Evolutionary conservation across 2,888 invertebrate genomes (phyloP).

Genomic region (Ypsolopha scabrella): DNA sequence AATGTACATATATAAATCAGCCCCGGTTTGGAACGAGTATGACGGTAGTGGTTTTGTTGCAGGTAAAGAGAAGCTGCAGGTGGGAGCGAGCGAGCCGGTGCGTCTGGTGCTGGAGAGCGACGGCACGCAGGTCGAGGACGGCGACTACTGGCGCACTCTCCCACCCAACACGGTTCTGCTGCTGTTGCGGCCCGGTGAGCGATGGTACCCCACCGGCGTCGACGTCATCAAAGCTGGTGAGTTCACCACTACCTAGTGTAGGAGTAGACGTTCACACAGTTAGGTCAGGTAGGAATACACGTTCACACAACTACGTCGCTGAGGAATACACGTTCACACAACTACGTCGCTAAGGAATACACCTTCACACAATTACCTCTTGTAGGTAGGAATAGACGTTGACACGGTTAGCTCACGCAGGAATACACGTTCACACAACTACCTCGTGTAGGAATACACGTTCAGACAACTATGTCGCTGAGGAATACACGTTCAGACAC

Average conservation of each 20-base stretch:
- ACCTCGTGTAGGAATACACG: background rate
- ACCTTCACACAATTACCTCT: no score
- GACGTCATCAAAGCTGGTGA: constrained; percentile 95
- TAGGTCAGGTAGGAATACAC: background rate
- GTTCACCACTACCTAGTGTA: constrained; percentile 15
- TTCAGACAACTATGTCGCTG: no score
- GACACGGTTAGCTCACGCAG: background rate
- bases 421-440: background rate
- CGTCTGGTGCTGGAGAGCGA: constrained; percentile 93
- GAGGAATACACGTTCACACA: no score
- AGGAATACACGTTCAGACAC: background rate
- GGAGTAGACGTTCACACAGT: no score
- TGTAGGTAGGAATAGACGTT: no score
- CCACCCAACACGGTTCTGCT: constrained; percentile 92
- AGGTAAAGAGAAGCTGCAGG: constrained; percentile 92
- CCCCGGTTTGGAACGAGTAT: no score
- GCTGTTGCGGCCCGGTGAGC: constrained; percentile 89
- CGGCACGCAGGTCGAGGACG: constrained; percentile 97
- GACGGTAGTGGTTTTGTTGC: constrained; percentile 10
- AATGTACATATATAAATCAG: no score
- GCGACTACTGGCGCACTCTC: constrained; percentile 94
- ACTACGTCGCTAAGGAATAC: no score
- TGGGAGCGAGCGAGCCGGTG: constrained; percentile 88
- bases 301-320: no score
- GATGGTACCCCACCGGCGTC: constrained; percentile 94